Conservation (phyloP, 2,888 invertebrate species). For the Ornithoptera priamus region DNA sequence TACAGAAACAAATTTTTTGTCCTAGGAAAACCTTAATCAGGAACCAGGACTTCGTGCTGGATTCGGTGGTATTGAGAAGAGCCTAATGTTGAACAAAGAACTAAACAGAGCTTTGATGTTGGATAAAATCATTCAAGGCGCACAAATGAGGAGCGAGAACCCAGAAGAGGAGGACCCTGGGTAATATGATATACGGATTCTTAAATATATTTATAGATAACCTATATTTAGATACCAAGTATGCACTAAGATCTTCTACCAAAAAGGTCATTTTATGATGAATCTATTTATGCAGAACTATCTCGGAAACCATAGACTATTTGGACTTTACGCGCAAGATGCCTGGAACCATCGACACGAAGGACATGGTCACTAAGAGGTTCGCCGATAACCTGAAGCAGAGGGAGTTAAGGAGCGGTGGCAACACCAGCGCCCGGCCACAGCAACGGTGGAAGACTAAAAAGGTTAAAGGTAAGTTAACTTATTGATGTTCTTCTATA, state of each 20-base stretch:
- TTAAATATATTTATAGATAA: too few relatives aligned
- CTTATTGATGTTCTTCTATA: too few relatives aligned
- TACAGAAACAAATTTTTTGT: not conserved
- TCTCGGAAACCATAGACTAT: not conserved
- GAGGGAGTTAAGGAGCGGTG: not conserved
- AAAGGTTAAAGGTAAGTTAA: constrained; percentile 38
- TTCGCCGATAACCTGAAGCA: not conserved
- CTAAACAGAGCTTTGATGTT: constrained; percentile 8
- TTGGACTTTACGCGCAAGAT: not conserved
- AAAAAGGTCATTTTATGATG: too few relatives aligned
- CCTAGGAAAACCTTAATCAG: constrained; percentile 8
- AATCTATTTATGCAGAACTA: not conserved
- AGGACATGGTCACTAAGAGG: constrained; percentile 7
- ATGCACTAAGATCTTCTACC: too few relatives aligned
- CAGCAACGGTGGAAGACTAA: constrained; percentile 45
- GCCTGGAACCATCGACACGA: not conserved
- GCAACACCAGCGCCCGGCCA: constrained; percentile 23
- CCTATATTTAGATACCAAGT: too few relatives aligned
- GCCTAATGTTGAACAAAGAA: not conserved
- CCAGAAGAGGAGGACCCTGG: constrained; percentile 6
- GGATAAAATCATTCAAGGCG: constrained; percentile 18
- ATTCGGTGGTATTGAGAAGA: not conserved
- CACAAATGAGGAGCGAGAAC: constrained; percentile 2
- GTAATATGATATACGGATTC: too few relatives aligned
- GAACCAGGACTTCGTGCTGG: constrained; percentile 5